These are phyloP conservation scores for Spodoptera picta DNA, from an alignment of 2,888 invertebrate genomes.

Conservation along the genomic window DNA sequence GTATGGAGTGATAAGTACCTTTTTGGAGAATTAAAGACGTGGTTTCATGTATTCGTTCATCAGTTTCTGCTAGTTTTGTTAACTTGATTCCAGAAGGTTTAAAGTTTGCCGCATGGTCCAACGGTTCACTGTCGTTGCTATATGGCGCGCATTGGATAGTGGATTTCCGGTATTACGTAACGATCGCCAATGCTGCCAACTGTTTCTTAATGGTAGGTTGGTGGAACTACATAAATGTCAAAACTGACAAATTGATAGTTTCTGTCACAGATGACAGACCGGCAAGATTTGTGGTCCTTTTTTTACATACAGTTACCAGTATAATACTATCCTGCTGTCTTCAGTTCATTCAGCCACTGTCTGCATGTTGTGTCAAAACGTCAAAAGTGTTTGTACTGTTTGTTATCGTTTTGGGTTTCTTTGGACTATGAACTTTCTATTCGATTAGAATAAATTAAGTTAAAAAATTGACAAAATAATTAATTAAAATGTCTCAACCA, in stretches of 20 bases:
- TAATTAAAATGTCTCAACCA: conserved; percentile 72
- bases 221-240: conserved; percentile 41
- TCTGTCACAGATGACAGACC: too few species aligned
- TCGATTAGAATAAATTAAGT: conserved; percentile 14
- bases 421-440: conserved; percentile 75
- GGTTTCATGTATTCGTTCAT: too few species aligned
- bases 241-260: background rate
- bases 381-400: conserved; percentile 3
- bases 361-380: background rate
- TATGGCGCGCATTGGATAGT: too few species aligned
- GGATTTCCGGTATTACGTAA: too few species aligned
- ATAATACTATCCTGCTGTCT: conserved; percentile 14
- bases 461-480: conserved; percentile 1
- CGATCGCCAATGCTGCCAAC: too few species aligned
- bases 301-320: background rate
- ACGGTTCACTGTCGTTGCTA: too few species aligned
- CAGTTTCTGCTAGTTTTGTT: too few species aligned
- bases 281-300: conserved; percentile 4
- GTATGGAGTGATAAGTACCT: too few species aligned
- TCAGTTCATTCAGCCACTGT: background rate
- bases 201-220: conserved; percentile 12
- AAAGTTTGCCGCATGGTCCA: too few species aligned
- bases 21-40: too few species aligned
- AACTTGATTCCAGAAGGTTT: too few species aligned
- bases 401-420: conserved; percentile 11